A percentile compares a stretch with the other conserved stretches of the same genome.
phyloP scores from a whole-genome alignment of 2,888 invertebrate species.

The Bugula neritina region DNA sequence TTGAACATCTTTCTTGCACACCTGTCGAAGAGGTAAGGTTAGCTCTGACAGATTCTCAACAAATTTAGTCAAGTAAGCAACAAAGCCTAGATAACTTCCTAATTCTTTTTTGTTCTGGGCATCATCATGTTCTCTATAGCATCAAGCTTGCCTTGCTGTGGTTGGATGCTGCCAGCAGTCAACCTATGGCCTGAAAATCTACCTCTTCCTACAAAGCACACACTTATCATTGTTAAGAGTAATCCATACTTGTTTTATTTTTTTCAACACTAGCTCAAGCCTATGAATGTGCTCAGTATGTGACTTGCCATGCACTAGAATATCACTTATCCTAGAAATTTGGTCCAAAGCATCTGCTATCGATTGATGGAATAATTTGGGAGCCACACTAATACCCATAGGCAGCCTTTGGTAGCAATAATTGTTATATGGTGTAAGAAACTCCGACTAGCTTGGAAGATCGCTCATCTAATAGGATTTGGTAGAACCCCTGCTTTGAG shows the following conservation, averaged over 20 bases:
- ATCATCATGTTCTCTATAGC: conserved; percentile 1
- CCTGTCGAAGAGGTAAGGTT: neutral
- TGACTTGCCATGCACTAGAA: neutral
- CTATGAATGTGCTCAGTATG: neutral
- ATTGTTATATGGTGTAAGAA: conserved; percentile 18
- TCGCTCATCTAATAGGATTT: neutral
- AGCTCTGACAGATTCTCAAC: conserved; percentile 17
- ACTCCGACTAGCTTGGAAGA: conserved; percentile 11
- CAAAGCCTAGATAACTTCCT: conserved; percentile 8
- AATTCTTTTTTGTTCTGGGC: conserved; percentile 4
- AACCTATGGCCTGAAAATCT: neutral
- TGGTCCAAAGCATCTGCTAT: neutral
- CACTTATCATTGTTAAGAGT: conserved; percentile 3
- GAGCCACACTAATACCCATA: conserved; percentile 22
- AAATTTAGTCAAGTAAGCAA: conserved; percentile 22
- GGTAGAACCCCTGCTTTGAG: conserved; percentile 4
- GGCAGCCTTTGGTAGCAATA: conserved; percentile 4
- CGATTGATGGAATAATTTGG: conserved; percentile 4
- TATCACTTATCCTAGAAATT: neutral
- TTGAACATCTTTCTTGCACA: neutral
- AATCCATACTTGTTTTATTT: neutral
- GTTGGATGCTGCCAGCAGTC: conserved; percentile 2
- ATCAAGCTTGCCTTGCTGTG: conserved; percentile 23
- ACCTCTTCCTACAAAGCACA: neutral
- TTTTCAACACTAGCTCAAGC: neutral